Evolutionary conservation across 2,797 vertebrate genomes (phyloP).

Genomic region (Neopelma chrysocephalum): DNA sequence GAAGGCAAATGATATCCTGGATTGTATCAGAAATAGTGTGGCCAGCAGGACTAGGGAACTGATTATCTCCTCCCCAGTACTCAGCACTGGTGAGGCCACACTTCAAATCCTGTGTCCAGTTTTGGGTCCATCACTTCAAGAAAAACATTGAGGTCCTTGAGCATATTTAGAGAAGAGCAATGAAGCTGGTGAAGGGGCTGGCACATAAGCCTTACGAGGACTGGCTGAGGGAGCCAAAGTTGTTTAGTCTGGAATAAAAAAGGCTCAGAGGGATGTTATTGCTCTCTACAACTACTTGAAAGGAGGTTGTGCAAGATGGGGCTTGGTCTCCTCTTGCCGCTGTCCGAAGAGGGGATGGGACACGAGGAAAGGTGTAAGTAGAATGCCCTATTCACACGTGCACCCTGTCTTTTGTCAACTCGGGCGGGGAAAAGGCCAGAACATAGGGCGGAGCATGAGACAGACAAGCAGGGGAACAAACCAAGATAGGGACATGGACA

Average conservation of each 20-base stretch:
- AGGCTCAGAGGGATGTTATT: neutral
- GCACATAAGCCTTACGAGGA: neutral
- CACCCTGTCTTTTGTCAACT: too few species aligned
- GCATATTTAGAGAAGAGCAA: accelerated
- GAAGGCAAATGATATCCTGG: neutral
- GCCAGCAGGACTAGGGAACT: neutral
- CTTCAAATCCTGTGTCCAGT: accelerated
- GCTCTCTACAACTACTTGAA: neutral
- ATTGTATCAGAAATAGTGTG: neutral
- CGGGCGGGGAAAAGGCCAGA: too few species aligned
- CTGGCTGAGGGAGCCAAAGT: neutral
- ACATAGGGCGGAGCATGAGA: too few species aligned
- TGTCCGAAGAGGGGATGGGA: too few species aligned
- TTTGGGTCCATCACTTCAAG: neutral
- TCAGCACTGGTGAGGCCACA: neutral
- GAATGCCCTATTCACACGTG: too few species aligned
- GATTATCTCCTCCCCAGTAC: neutral
- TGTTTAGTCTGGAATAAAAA: neutral
- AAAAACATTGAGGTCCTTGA: neutral
- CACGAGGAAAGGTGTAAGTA: too few species aligned
- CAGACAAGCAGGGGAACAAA: too few species aligned
- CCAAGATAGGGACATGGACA: too few species aligned
- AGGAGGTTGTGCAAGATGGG: neutral
- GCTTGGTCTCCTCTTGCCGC: neutral
- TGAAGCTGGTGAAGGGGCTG: neutral